Conservation (phyloP, 2,797 vertebrate species). For the Triplophysa yarkandensis region DNA sequence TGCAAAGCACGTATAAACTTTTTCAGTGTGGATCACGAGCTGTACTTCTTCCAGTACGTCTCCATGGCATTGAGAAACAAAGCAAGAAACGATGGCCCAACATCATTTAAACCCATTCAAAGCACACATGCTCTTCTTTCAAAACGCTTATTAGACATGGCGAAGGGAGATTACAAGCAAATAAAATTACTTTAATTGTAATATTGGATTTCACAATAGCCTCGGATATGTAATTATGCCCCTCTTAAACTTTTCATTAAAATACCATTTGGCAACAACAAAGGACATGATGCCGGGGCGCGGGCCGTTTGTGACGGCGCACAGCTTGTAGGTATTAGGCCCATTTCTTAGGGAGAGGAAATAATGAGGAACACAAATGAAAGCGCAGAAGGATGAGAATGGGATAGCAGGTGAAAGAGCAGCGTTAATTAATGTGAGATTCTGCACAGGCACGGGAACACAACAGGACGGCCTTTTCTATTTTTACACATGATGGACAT, state of each 20-base stretch:
- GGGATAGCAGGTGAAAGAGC: slow-evolving; percentile 72
- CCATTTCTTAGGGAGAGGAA: slow-evolving; percentile 73
- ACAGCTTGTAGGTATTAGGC: slow-evolving; percentile 67
- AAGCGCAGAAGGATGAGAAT: slow-evolving; percentile 69
- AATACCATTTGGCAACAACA: slow-evolving; percentile 74
- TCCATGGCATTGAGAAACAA: slow-evolving; percentile 74
- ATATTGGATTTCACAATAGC: slow-evolving; percentile 80
- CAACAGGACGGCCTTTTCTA: slow-evolving; percentile 21
- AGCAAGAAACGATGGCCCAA: slow-evolving; percentile 72
- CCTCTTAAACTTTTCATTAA: slow-evolving; percentile 75
- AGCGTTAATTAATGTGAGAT: slow-evolving; percentile 71
- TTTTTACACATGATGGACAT: slow-evolving; percentile 31
- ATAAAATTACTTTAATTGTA: slow-evolving; percentile 81
- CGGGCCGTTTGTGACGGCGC: slow-evolving; percentile 69
- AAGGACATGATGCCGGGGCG: slow-evolving; percentile 69
- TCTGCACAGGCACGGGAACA: slow-evolving; percentile 33
- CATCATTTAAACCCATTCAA: slow-evolving; percentile 73
- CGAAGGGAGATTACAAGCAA: slow-evolving; percentile 80
- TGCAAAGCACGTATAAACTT: no score
- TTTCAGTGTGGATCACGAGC: slow-evolving; percentile 80
- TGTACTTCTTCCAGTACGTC: slow-evolving; percentile 72
- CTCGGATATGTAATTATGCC: slow-evolving; percentile 78
- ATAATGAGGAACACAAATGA: slow-evolving; percentile 63
- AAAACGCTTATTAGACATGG: slow-evolving; percentile 78
- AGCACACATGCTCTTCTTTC: slow-evolving; percentile 70